These are phyloP conservation scores for Eolophus roseicapilla DNA, from an alignment of 2,113 vertebrate species.

Conservation along the genomic window DNA sequence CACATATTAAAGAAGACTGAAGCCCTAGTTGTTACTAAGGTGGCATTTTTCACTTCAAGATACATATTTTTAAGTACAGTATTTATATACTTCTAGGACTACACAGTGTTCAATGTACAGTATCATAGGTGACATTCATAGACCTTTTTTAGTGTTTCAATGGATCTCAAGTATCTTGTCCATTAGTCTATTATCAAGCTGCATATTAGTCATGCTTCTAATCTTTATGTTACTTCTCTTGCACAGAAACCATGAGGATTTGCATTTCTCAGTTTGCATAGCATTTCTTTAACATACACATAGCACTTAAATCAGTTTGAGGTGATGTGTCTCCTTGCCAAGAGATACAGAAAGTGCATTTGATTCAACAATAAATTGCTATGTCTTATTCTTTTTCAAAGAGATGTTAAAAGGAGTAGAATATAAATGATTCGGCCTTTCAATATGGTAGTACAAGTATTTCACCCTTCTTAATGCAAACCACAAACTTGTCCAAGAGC, in stretches of 20 bases:
- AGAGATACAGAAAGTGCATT: neutral
- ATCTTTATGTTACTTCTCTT: neutral
- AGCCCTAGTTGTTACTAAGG: neutral
- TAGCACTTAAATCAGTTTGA: neutral
- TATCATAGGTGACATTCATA: neutral
- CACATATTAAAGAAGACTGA: neutral
- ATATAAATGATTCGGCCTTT: neutral
- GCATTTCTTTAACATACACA: neutral
- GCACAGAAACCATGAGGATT: neutral
- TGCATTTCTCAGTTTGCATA: neutral
- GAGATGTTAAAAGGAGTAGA: neutral
- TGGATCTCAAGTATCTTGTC: neutral
- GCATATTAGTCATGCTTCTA: neutral
- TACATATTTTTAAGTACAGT: neutral
- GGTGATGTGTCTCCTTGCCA: neutral
- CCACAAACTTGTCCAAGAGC: neutral
- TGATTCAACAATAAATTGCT: neutral
- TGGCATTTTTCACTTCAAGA: neutral
- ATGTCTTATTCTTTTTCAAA: neutral
- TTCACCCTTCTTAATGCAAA: neutral
- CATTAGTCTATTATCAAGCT: neutral
- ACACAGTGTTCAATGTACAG: rapidly evolving
- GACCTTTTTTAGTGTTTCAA: neutral
- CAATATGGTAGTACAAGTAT: neutral
- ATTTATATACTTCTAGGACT: neutral